A percentile compares a stretch with the other conserved stretches of the same genome.
phyloP scores from a whole-genome alignment of 2,113 vertebrate species.

The Ifrita kowaldi region DNA sequence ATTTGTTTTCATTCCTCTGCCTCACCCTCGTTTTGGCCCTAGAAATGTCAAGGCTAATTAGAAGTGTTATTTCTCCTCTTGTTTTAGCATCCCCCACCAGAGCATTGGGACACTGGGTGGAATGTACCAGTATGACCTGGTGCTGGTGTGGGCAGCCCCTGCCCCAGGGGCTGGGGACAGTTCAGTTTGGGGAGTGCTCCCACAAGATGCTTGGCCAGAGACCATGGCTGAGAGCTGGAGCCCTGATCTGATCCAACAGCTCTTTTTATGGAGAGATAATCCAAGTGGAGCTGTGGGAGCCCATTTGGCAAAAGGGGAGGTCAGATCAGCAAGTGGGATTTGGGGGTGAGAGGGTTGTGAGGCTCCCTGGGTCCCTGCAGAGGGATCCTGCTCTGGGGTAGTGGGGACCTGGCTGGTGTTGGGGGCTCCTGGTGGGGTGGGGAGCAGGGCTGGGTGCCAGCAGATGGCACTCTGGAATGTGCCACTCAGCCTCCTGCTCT shows the following conservation, averaged over 20 bases:
- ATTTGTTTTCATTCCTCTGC: neutral
- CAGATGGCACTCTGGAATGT: neutral
- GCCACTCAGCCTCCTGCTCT: neutral
- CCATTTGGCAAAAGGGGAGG: rapidly evolving
- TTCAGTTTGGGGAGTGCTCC: neutral
- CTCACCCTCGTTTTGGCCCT: neutral
- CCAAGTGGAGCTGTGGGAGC: neutral
- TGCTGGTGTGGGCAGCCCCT: neutral
- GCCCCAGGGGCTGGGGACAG: neutral
- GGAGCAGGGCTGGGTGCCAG: neutral
- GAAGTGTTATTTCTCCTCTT: neutral
- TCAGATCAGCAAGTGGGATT: neutral
- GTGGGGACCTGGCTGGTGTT: rapidly evolving
- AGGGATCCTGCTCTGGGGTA: no score
- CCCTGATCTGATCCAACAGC: neutral
- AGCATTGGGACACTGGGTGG: rapidly evolving
- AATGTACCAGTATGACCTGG: rapidly evolving
- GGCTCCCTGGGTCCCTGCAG: neutral
- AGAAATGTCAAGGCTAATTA: neutral
- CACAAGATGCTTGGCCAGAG: neutral
- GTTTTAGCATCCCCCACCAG: neutral
- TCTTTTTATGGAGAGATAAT: neutral
- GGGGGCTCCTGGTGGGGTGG: neutral
- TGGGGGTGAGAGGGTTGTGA: neutral
- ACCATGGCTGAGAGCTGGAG: neutral